Evolutionary conservation across 1,140 invertebrate species (phyloP), one percentile per base, ranked within the genome.

Genomic region (Pissodes strobi): DNA sequence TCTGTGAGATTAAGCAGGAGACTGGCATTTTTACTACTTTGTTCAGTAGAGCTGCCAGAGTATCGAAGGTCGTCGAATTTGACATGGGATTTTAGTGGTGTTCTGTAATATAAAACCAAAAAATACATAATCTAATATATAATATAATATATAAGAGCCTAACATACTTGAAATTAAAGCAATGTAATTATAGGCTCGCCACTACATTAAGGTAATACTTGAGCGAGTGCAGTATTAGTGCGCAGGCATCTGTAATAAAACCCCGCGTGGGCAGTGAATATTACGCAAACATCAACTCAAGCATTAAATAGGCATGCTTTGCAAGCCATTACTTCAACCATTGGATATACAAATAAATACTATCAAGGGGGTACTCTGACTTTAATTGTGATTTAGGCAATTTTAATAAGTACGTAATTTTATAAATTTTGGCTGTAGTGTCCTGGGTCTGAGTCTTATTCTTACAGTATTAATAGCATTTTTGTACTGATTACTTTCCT

Each of bases 31-130:
- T 34, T 52, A 25, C 41, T 49, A 12, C 22, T 48, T 34, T 22
- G 12, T 13, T 39, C 48, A 2, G 19, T 12, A 37, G 43, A 41
- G 23, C 38, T 51, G 19, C 41, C 41, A 17, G 62, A 56, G 34
- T 51, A 27, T 5, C 21, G 27, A 6, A 58, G 9, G 37, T 58
- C 64, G 17, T 71, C 56, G 60, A 71, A 71, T 43, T 68, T 60
- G 8, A 71, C 70, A 10, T 58, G 65, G 15, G 60, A 58, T 45
- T 56, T 61, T 21, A 37, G 21, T n/a, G 64, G 64, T 5, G 64
- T 66, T 10, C 67, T 60, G n/a, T 22, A 62, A 61, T 5, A 37
- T 21, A 22, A 48, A 49, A 22, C 5, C 8, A 18, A 6, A 41
- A 12, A 9, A 1, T 41, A 27, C 25, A 3, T 5, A 27, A 27